Percentiles rank a stretch among this genome's conserved stretches.
phyloP scores from a whole-genome alignment of 1,140 invertebrate genomes.

The Berghia stephanieae region DNA sequence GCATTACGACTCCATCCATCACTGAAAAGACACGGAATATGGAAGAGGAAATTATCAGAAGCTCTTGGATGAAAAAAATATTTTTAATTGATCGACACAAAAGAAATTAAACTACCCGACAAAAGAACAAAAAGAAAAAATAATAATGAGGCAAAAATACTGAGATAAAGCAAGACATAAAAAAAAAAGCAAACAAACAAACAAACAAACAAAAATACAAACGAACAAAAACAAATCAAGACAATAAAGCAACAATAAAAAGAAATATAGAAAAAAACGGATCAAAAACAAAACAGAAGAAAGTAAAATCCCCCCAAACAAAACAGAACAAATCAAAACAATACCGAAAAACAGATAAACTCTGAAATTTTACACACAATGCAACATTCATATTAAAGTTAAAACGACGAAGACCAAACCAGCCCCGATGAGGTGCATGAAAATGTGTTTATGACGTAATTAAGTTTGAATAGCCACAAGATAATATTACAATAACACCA shows the following conservation, averaged over 20 bases:
- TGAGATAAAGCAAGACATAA: constrained; percentile 10
- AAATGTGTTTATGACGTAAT: too few species aligned
- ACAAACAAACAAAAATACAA: background rate
- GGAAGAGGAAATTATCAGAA: too few species aligned
- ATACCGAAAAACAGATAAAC: background rate
- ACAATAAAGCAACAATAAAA: background rate
- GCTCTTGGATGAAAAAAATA: too few species aligned
- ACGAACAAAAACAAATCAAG: background rate
- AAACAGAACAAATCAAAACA: background rate
- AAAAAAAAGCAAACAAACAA: constrained; percentile 13
- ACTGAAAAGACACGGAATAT: constrained; percentile 30
- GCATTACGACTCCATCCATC: constrained; percentile 29
- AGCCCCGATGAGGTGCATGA: too few species aligned
- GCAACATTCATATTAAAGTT: too few species aligned
- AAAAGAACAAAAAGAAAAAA: too few species aligned
- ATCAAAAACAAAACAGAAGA: background rate
- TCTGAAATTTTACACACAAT: too few species aligned
- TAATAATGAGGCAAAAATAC: background rate
- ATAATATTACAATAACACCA: too few species aligned
- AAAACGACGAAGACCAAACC: too few species aligned
- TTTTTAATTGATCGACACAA: too few species aligned
- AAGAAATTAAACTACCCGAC: too few species aligned
- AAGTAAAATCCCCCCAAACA: background rate
- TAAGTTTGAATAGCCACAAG: too few species aligned
- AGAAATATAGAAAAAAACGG: background rate